Percentiles rank a stretch among this genome's conserved stretches.
phyloP scores from a whole-genome alignment of 2,797 vertebrate genomes.

The Labroides dimidiatus region DNA sequence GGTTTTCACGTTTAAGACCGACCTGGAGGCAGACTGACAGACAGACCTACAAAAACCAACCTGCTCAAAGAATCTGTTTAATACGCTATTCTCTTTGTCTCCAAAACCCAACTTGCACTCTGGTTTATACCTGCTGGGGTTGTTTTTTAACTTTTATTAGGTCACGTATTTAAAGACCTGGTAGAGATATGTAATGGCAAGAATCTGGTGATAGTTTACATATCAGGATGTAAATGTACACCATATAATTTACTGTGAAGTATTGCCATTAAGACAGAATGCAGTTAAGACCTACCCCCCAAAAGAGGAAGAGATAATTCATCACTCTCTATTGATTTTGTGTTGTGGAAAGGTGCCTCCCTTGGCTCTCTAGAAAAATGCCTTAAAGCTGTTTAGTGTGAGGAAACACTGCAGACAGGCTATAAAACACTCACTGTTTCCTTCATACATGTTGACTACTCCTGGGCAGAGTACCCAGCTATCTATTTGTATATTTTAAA shows the following conservation, averaged over 20 bases:
- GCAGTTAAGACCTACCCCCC: no score
- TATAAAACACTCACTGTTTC: no score
- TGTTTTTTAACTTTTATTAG: not conserved
- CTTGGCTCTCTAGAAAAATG: no score
- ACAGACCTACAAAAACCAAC: not conserved
- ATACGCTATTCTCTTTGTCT: slow-evolving; percentile 11
- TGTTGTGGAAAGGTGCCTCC: no score
- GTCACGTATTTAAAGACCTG: not conserved
- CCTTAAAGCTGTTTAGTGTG: no score
- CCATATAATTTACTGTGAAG: not conserved
- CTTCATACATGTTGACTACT: no score
- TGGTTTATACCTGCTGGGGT: not conserved
- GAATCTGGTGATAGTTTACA: not conserved
- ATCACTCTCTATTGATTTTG: no score
- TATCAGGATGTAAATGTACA: not conserved
- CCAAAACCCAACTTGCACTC: not conserved
- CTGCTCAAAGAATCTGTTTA: not conserved
- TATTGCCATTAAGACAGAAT: no score
- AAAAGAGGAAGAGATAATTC: no score
- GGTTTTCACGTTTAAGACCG: slow-evolving; percentile 17
- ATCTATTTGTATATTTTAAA: no score
- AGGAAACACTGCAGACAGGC: no score
- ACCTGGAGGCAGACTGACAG: slow-evolving; percentile 1
- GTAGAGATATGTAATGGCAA: not conserved
- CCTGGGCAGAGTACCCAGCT: no score